A percentile compares a stretch with the other conserved stretches of the same genome.
Evolutionary conservation across 2,113 vertebrate genomes (phyloP).

Genomic region (Triplophysa rosa): DNA sequence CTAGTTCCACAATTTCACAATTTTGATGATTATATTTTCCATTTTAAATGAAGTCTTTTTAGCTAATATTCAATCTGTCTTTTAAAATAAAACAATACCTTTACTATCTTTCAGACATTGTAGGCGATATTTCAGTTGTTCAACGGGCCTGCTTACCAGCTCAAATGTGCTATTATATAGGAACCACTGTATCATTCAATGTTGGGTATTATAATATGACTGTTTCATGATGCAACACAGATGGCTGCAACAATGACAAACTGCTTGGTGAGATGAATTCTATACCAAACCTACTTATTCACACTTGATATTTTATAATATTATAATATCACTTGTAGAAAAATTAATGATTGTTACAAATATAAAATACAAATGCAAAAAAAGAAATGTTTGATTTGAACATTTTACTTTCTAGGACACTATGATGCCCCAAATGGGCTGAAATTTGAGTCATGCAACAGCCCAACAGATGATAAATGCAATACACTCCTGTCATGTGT

Average conservation of each 20-base stretch:
- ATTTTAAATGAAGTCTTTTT: neutral
- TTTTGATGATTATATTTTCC: neutral
- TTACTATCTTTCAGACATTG: neutral
- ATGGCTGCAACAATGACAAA: neutral
- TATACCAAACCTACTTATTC: too few species aligned
- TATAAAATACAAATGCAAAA: too few species aligned
- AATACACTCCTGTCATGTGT: slow-evolving; percentile 1
- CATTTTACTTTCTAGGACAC: slow-evolving; percentile 3
- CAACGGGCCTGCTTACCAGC: neutral
- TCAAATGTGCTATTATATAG: neutral
- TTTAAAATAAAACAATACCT: neutral
- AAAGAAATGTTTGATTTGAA: too few species aligned
- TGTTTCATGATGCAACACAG: neutral
- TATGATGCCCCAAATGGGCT: neutral
- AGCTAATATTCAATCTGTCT: neutral
- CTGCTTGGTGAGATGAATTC: neutral
- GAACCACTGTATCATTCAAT: neutral
- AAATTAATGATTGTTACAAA: too few species aligned
- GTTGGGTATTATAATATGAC: neutral
- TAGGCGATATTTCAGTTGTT: neutral
- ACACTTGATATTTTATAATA: too few species aligned
- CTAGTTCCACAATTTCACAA: too few species aligned
- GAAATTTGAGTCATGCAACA: neutral
- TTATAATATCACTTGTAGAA: too few species aligned
- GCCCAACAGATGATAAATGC: neutral